Evolutionary conservation across 2,888 invertebrate species (phyloP).

Genomic region (Globia sparganii): DNA sequence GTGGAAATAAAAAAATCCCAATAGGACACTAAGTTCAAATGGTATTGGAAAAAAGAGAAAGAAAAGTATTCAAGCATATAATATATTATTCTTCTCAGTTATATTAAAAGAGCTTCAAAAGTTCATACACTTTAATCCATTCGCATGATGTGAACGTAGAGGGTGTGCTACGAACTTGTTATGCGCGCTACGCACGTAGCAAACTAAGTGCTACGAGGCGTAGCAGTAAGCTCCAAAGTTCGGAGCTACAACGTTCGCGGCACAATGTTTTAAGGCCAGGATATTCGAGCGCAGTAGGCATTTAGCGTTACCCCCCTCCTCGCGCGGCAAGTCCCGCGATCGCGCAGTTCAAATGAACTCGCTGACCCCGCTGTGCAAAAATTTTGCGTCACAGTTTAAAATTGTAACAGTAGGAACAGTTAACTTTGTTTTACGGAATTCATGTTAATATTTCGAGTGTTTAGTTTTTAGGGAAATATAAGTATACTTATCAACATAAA

Average conservation of each 20-base stretch:
- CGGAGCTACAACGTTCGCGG: conserved; percentile 19
- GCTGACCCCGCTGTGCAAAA: too few species aligned
- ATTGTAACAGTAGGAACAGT: too few species aligned
- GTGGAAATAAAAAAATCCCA: conserved; percentile 24
- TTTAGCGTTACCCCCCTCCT: too few species aligned
- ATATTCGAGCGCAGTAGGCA: too few species aligned
- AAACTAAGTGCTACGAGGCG: conserved; percentile 69
- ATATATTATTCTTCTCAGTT: conserved; percentile 3
- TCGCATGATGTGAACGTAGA: conserved; percentile 39
- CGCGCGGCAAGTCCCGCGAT: too few species aligned
- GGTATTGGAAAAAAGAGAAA: conserved; percentile 1
- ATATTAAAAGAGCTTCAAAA: conserved; percentile 27
- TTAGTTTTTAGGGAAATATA: too few species aligned
- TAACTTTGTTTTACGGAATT: too few species aligned
- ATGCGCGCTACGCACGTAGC: conserved; percentile 73
- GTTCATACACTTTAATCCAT: conserved; percentile 28
- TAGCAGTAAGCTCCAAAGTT: conserved; percentile 61
- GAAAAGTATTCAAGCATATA: conserved; percentile 2
- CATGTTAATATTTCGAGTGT: too few species aligned
- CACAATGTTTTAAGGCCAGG: conserved; percentile 51
- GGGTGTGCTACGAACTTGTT: conserved; percentile 65
- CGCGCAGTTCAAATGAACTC: too few species aligned
- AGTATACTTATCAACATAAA: too few species aligned
- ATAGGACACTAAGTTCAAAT: conserved; percentile 3
- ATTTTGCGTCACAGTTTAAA: too few species aligned